A percentile compares a stretch with the other conserved stretches of the same genome.
Evolutionary conservation across 1,140 invertebrate species (phyloP).

Genomic region (Megathymus violae): DNA sequence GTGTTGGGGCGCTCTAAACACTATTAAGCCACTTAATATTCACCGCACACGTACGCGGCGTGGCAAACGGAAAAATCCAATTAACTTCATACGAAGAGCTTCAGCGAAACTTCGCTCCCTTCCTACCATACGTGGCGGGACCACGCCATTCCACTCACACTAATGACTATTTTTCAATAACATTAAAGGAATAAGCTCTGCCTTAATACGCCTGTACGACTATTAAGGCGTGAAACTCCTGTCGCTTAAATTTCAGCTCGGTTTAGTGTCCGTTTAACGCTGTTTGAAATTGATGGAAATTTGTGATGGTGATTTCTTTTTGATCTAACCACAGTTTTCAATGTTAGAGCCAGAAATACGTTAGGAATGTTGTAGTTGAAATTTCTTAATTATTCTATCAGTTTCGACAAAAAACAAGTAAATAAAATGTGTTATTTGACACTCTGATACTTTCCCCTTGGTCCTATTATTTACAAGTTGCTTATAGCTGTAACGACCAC

Average conservation of each 20-base stretch:
- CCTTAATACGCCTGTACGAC: slow-evolving; percentile 43
- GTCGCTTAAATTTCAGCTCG: slow-evolving; percentile 35
- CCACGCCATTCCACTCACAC: slow-evolving; percentile 49
- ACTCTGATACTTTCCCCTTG: no score
- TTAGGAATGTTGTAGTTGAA: no score
- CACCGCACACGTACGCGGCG: slow-evolving; percentile 62
- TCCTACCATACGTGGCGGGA: slow-evolving; percentile 19
- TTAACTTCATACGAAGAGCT: slow-evolving; percentile 72
- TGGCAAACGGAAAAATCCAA: slow-evolving; percentile 76
- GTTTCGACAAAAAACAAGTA: no score
- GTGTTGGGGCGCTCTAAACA: slow-evolving; percentile 52
- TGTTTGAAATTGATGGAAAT: not conserved
- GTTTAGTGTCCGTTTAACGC: slow-evolving; percentile 9
- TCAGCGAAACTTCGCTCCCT: slow-evolving; percentile 33
- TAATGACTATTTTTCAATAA: slow-evolving; percentile 67
- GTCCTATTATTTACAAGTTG: no score
- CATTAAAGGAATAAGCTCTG: slow-evolving; percentile 60
- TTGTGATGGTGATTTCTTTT: not conserved
- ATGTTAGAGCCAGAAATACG: not conserved
- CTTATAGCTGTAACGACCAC: no score
- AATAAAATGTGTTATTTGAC: no score
- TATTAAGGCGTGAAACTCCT: slow-evolving; percentile 37
- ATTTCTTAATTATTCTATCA: no score
- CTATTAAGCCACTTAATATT: slow-evolving; percentile 71
- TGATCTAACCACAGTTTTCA: not conserved